Conservation (phyloP, 2,797 vertebrate genomes). For the Zenarchopterus dispar region DNA sequence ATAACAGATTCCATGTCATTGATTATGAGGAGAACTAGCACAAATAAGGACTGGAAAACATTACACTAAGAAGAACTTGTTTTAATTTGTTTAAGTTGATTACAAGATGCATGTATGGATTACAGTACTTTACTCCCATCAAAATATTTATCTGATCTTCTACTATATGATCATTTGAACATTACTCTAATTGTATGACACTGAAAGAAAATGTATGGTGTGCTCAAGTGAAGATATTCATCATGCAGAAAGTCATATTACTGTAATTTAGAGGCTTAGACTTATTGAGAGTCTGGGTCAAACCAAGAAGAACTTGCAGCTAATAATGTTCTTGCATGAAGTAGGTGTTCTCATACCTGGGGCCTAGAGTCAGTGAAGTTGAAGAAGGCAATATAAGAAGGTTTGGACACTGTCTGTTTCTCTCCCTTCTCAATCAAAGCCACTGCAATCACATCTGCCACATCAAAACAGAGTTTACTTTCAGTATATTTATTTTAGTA, state of each 20-base stretch:
- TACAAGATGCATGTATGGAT: not conserved
- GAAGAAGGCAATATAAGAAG: slow-evolving; percentile 88
- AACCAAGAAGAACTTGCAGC: slow-evolving; percentile 58
- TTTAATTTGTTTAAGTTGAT: no score
- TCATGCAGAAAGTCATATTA: slow-evolving; percentile 57
- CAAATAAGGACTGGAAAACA: slow-evolving; percentile 7
- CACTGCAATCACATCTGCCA: slow-evolving; percentile 88
- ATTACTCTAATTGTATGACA: not conserved
- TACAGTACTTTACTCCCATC: no score
- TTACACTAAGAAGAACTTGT: no score
- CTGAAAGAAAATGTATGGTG: slow-evolving; percentile 45
- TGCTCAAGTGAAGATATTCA: slow-evolving; percentile 13
- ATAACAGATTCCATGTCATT: slow-evolving; percentile 31
- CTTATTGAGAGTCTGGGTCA: slow-evolving; percentile 57
- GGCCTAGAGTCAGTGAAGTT: slow-evolving; percentile 86
- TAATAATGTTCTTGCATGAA: slow-evolving; percentile 35
- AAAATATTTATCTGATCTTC: no score
- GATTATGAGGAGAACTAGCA: slow-evolving; percentile 1
- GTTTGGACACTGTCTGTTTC: slow-evolving; percentile 72
- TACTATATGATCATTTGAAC: no score
- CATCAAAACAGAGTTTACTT: slow-evolving; percentile 17
- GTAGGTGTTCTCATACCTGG: slow-evolving; percentile 78
- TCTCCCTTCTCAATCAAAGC: slow-evolving; percentile 79
- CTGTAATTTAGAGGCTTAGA: slow-evolving; percentile 44
- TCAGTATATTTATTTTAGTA: no score